Evolutionary conservation across 1,140 invertebrate genomes (phyloP).

Genomic region (Drosophila setifemur): DNA sequence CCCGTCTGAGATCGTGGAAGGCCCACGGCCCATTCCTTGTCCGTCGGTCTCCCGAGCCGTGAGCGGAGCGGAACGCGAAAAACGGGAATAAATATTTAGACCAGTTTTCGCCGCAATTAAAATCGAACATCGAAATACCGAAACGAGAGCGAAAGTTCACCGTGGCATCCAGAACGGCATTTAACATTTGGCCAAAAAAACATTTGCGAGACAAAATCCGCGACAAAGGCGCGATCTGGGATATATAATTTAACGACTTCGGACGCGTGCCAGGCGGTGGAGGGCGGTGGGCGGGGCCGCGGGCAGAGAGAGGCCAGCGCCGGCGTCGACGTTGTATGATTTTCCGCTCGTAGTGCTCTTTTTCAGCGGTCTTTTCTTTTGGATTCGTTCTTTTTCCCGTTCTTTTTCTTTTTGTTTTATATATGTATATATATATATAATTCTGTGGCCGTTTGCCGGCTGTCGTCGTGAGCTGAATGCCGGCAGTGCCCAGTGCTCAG

Average conservation of each 20-base stretch:
- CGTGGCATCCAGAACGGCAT: constrained; percentile 51
- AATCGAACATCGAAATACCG: constrained; percentile 7
- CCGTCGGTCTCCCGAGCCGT: constrained; percentile 58
- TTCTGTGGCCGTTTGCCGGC: constrained; percentile 69
- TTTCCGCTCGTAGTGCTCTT: constrained; percentile 31
- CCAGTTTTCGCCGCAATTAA: constrained; percentile 1
- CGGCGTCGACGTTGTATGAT: constrained; percentile 26
- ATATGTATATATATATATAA: too few relatives aligned
- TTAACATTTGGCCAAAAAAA: constrained; percentile 51
- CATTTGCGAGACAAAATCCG: constrained; percentile 2
- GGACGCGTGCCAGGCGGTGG: constrained; percentile 31
- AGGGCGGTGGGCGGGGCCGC: constrained; percentile 3
- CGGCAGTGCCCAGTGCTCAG: constrained; percentile 30
- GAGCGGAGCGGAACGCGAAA: constrained; percentile 55
- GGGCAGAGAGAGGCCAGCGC: constrained; percentile 9
- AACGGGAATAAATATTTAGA: constrained; percentile 12
- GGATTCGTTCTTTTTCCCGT: neutral
- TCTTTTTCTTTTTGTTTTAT: constrained; percentile 7
- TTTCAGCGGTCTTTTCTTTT: constrained; percentile 1
- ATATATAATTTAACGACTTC: constrained; percentile 22
- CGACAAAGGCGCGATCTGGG: constrained; percentile 18
- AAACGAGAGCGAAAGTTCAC: constrained; percentile 48
- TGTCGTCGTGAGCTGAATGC: constrained; percentile 50
- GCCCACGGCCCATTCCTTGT: constrained; percentile 69
- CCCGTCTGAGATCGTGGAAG: constrained; percentile 43